These are phyloP conservation scores for Athalia rosae DNA, from an alignment of 2,888 invertebrate genomes.

Conservation along the genomic window DNA sequence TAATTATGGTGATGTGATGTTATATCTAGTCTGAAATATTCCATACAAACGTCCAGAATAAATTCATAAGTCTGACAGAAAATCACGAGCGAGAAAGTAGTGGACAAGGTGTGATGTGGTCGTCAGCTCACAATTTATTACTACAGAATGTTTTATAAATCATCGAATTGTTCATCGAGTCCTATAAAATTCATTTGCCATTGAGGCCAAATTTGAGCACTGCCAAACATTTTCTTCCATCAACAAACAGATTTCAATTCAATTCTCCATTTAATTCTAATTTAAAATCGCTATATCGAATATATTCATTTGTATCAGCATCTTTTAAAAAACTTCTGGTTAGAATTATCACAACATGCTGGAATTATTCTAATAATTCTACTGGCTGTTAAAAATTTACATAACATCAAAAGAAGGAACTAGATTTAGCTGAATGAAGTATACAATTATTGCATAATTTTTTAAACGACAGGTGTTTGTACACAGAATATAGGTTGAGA, in stretches of 20 bases:
- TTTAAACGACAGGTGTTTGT: conserved; percentile 12
- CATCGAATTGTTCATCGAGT: neutral
- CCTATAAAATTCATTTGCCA: no score
- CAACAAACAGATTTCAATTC: neutral
- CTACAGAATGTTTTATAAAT: no score
- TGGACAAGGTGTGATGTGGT: neutral
- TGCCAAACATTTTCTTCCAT: no score
- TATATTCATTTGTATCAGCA: neutral
- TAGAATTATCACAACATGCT: conserved; percentile 12
- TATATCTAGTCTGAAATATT: no score
- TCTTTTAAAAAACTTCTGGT: neutral
- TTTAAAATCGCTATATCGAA: neutral
- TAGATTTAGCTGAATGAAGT: conserved; percentile 15
- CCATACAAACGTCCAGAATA: neutral
- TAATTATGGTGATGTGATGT: neutral
- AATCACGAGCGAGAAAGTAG: neutral
- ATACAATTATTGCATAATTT: conserved; percentile 3
- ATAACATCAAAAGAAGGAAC: neutral
- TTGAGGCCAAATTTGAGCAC: no score
- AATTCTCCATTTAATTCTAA: neutral
- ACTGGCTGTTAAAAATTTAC: conserved; percentile 9
- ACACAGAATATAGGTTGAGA: conserved; percentile 4
- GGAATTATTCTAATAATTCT: neutral
- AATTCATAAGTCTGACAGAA: neutral
- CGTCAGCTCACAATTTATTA: neutral